Evolutionary conservation across 2,888 invertebrate species (phyloP).

Genomic region (Hoplodrina blanda): DNA sequence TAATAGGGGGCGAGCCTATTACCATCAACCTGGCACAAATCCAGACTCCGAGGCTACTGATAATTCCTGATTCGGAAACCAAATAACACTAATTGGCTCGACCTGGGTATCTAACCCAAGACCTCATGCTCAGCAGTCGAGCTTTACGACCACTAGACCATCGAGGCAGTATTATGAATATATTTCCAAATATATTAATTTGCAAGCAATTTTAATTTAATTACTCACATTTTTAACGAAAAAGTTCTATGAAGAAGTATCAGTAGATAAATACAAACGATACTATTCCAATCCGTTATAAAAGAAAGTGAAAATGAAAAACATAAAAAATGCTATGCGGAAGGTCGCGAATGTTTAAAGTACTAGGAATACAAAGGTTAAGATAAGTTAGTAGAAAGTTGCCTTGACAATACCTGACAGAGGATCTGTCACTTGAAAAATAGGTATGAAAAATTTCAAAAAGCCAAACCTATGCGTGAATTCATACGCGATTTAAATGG

Average conservation of each 20-base stretch:
- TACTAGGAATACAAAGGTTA: constrained; percentile 49
- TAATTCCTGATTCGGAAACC: too few species aligned
- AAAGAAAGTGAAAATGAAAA: constrained; percentile 44
- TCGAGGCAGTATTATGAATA: too few species aligned
- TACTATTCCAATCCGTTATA: background rate
- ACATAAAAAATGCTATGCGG: constrained; percentile 28
- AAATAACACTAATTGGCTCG: too few species aligned
- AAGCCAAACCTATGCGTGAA: background rate
- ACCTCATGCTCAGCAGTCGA: too few species aligned
- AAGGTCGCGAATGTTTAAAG: constrained; percentile 43
- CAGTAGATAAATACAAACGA: background rate
- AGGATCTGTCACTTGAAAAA: background rate
- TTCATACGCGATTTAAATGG: too few species aligned
- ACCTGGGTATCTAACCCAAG: too few species aligned
- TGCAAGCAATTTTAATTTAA: background rate
- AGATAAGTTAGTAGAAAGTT: constrained; percentile 46
- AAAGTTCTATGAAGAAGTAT: background rate
- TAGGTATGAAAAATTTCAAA: background rate
- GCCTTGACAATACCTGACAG: background rate
- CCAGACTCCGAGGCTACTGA: too few species aligned
- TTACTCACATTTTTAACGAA: too few species aligned
- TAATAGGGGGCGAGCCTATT: too few species aligned
- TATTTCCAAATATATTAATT: too few species aligned
- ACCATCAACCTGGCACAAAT: too few species aligned
- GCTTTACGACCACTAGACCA: too few species aligned